Base-by-base conservation (phyloP, 2,113 vertebrate species). In the Puma concolor region DNA sequence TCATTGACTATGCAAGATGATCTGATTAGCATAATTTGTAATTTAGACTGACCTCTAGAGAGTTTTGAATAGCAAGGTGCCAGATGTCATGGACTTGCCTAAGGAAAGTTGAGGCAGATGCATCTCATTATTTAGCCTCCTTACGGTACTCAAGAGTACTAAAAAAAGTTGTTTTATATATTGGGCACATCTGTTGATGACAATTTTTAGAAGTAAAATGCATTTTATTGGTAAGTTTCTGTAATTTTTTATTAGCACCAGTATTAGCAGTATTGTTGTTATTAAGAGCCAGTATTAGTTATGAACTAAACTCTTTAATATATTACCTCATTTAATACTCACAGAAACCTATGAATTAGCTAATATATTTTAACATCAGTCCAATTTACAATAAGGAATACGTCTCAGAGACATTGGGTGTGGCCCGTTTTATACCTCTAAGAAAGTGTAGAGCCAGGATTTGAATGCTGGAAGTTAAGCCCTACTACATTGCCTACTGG, bases 1-100 rank as follows among this genome's bases (percentile, higher is more conserved):
- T 71, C 66, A 86, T n/a, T 95, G 38, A 88, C 50, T 95, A 82
- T 76, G 57, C 54, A 82, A 63, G 23, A 66, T 81, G 3, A 80
- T 74, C 7, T 77, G 25, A 92, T 94, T 89, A 79, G n/a, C 36
- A 92, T 90, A 94, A 79, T 92, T 90, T 96, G 11, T 79, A 83
- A 94, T 82, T 82, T 84, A 81, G 44, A 72, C 25, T 54, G 60
- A 83, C 48, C 63, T 81, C 48, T 84, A 27, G 63, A 94, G 36
- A 7, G 4, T 77, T 86, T 89, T 94, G 29, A 79, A 72, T 77
- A 94, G 15, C 23, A 88, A 79, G 6, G 17, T 86, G n/a, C 36
- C 95, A 95, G 67, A 67, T 89, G 36, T 80, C 72, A 90, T 12
- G 48, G 29, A 69, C 25, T 88, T 86, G 69, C 21, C 36, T 95